Evolutionary conservation across 2,113 vertebrate species (phyloP).

Genomic region (Laticauda colubrina): DNA sequence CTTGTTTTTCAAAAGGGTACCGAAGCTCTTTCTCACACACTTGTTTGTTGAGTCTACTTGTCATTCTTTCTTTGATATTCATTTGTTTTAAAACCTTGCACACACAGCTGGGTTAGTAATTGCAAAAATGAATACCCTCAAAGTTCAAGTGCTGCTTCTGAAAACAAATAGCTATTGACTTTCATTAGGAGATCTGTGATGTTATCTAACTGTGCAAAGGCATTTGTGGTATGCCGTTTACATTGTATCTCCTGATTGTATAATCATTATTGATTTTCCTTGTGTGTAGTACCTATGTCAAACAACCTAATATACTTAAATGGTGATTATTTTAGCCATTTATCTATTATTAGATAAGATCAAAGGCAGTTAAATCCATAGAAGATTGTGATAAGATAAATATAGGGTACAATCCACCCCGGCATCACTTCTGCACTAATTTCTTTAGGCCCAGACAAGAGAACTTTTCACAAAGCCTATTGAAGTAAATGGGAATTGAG

Average conservation of each 20-base stretch:
- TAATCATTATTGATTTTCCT: slow-evolving; percentile 80
- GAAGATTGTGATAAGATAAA: slow-evolving; percentile 60
- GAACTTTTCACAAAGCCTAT: not conserved
- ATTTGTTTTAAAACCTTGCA: slow-evolving; percentile 53
- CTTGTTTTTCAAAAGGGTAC: slow-evolving; percentile 48
- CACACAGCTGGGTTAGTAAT: slow-evolving; percentile 41
- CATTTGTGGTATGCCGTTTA: slow-evolving; percentile 71
- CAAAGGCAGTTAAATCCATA: slow-evolving; percentile 70
- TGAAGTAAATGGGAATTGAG: not conserved
- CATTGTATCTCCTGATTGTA: slow-evolving; percentile 76
- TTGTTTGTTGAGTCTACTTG: slow-evolving; percentile 59
- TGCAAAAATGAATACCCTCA: slow-evolving; percentile 45
- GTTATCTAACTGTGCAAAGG: slow-evolving; percentile 74
- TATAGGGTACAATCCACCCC: slow-evolving; percentile 10
- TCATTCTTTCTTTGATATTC: slow-evolving; percentile 70
- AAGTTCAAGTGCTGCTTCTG: slow-evolving; percentile 75
- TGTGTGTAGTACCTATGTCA: slow-evolving; percentile 75
- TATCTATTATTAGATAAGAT: slow-evolving; percentile 76
- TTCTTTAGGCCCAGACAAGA: not conserved
- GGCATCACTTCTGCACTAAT: not conserved
- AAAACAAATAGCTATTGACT: slow-evolving; percentile 78
- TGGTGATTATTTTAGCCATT: slow-evolving; percentile 75
- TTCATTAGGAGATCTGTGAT: slow-evolving; percentile 72
- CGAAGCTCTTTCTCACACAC: slow-evolving; percentile 25
- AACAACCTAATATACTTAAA: slow-evolving; percentile 82